Base-by-base conservation (phyloP, 2,888 invertebrate species). In the Oscheius sp. region DNA sequence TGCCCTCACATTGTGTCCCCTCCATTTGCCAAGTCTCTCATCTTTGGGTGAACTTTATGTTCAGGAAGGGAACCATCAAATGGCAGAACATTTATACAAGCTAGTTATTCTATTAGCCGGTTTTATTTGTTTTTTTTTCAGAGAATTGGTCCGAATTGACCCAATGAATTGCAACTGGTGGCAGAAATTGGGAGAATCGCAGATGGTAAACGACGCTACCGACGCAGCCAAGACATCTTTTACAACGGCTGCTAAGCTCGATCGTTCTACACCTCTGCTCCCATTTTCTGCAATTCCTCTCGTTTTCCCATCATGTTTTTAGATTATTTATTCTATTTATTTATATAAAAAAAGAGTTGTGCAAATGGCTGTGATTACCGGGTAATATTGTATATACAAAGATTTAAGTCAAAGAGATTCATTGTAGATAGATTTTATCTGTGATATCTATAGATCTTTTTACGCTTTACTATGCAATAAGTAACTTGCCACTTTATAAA, bases 11-110 rank as follows among this genome's bases (percentile, higher is more conserved):
- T 45, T 78, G 23, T 65, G 67, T 46, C 96, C 97, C 63, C 92
- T 92, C 69, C 95, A 97, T 86, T 91, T 94, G 3, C 94, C 94
- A 87, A 94, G 94, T 76, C 90, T 96, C 77, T 92, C 95, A 83
- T 93, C 94, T 80, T 87, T 92, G 78, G 92, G 93, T 61, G 89
- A 92, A 71, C 92, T 94, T 67, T 93, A 96, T 89, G 93, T 95
- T 89, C 91, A 92, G 84, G 90, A 96, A 75, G 95, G 94, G 42
- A 93, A 94, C 88, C 92, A 94, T 86, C 91, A 93, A 61, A 89
- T 96, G 84, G 96, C 96, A 1, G 97, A 98, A 89, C 95, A 95
- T 87, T 92, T 93, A 71, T 90, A 96, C 52, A 78, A 80, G 83
- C 79, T 42, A 33, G 69, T 27, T 1, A 42, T 58, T 33, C n/a